Percentiles rank a stretch among this genome's conserved stretches.
phyloP scores from a whole-genome alignment of 2,888 invertebrate species.

The Timema podura region DNA sequence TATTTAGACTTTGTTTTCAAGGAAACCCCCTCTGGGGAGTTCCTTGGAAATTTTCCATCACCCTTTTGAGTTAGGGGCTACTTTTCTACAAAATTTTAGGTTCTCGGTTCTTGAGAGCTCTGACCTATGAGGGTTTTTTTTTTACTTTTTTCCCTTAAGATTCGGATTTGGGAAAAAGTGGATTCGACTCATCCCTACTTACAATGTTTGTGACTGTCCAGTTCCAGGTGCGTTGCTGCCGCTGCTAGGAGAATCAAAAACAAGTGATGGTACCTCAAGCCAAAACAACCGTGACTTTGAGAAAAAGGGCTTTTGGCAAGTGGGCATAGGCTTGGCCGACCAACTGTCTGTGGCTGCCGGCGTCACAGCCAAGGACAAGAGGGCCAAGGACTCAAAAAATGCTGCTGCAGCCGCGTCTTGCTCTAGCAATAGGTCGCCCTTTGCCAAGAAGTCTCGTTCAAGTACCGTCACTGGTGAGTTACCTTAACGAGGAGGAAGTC shows the following conservation, averaged over 20 bases:
- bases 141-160: no score
- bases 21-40: no score
- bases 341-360: conserved; percentile 78
- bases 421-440: conserved; percentile 18
- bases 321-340: conserved; percentile 44
- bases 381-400: conserved; percentile 78
- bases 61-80: no score
- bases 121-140: no score
- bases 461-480: not conserved
- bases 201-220: not conserved
- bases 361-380: conserved; percentile 83
- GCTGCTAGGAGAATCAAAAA: conserved; percentile 24
- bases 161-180: no score
- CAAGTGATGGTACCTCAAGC: conserved; percentile 14
- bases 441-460: conserved; percentile 30
- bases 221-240: conserved; percentile 27
- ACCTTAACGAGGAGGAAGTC: not conserved
- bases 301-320: conserved; percentile 29
- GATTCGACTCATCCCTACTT: no score
- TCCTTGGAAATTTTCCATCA: no score
- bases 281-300: conserved; percentile 12
- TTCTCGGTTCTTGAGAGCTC: no score
- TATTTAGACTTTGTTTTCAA: no score
- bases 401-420: conserved; percentile 28
- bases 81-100: no score